Evolutionary conservation across 2,888 invertebrate genomes (phyloP).

Genomic region (Eupithecia tripunctaria): DNA sequence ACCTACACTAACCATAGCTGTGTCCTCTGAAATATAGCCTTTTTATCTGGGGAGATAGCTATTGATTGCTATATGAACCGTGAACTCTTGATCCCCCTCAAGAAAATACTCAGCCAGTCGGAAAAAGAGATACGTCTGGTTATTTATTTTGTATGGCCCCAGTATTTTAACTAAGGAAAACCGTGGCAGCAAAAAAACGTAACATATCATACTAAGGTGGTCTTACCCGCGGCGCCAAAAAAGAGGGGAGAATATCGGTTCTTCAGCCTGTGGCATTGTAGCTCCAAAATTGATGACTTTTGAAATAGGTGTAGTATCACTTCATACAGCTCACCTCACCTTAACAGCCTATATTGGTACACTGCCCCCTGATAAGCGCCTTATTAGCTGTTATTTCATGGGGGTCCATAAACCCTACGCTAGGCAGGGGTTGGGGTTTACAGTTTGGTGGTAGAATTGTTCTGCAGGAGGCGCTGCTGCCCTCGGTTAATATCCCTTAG

Average conservation of each 20-base stretch:
- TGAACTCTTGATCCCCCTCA: conserved; percentile 70
- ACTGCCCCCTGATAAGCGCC: no score
- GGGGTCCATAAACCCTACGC: no score
- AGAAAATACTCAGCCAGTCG: conserved; percentile 67
- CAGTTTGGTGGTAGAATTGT: no score
- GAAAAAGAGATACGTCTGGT: conserved; percentile 64
- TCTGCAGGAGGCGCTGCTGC: no score
- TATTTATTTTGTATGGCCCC: conserved; percentile 22
- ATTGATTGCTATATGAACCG: conserved; percentile 66
- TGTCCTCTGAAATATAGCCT: conserved; percentile 24
- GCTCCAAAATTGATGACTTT: neutral
- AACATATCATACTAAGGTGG: neutral
- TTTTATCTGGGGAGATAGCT: conserved; percentile 39
- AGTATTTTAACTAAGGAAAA: neutral
- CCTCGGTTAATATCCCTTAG: no score
- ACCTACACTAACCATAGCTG: neutral
- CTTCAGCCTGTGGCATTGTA: neutral
- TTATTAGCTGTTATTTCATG: no score
- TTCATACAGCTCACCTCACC: neutral
- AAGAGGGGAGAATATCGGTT: neutral
- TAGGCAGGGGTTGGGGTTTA: no score
- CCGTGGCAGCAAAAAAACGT: neutral
- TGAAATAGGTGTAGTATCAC: neutral
- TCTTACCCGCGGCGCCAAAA: neutral
- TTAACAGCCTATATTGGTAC: no score